phyloP scores from a whole-genome alignment of 1,140 invertebrate species.

The Samia ricini region DNA sequence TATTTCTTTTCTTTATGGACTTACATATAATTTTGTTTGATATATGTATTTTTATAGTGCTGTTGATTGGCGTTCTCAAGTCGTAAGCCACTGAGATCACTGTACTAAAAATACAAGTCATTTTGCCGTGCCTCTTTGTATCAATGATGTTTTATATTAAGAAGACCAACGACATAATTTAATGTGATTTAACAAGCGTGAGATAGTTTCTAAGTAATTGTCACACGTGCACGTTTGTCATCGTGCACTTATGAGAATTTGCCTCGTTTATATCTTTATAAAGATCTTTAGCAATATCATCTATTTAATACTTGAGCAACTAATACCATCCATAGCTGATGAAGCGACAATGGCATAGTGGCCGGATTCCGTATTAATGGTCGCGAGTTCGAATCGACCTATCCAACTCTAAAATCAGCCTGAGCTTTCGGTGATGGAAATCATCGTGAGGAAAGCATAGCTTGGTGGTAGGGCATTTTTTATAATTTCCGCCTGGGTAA shows the following conservation, averaged over 20 bases:
- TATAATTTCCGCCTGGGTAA: too few species aligned
- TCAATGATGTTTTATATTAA: conserved; percentile 7
- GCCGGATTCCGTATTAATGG: too few species aligned
- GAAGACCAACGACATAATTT: not conserved
- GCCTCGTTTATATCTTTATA: not conserved
- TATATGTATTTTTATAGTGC: not conserved
- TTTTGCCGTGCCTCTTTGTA: conserved; percentile 1
- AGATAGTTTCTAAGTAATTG: not conserved
- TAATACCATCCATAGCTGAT: too few species aligned
- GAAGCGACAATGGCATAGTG: too few species aligned
- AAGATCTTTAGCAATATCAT: too few species aligned
- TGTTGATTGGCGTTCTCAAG: not conserved
- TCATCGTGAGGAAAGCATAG: too few species aligned
- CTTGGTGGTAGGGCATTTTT: too few species aligned
- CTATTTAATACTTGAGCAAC: too few species aligned
- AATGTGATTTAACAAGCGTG: conserved; percentile 2
- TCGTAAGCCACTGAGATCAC: conserved; percentile 12
- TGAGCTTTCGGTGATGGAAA: too few species aligned
- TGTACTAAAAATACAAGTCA: conserved; percentile 5
- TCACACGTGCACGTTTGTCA: not conserved
- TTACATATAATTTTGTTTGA: not conserved
- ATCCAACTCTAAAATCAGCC: too few species aligned
- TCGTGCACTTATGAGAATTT: not conserved
- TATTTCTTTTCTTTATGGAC: too few species aligned
- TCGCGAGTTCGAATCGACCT: too few species aligned